Evolutionary conservation across 2,888 invertebrate species (phyloP), one percentile per base, ranked within the genome.

Genomic region (Stratiomys singularior): DNA sequence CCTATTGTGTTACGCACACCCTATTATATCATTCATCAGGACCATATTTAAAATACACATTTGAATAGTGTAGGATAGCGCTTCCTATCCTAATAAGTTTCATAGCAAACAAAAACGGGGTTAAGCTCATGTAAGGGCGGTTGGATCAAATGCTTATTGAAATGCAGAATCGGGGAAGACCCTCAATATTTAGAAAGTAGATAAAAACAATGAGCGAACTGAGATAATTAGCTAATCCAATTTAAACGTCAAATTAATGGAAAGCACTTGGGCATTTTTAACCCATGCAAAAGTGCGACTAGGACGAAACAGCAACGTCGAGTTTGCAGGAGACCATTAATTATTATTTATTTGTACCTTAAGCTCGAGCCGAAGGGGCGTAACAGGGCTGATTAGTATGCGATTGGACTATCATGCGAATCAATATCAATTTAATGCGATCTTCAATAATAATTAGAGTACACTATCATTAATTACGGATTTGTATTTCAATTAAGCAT

Each of bases 401-500:
- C 18, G 15, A 52, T 52, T 52, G 18, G 37, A 37, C n/a, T 13
- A 28, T 66, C 21, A 18, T 18, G 37, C 71, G 28, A 28, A 52
- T 28, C 30, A 72, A 72, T 72, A 28, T 30, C 66, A 18, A 28
- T 28, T 72, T 72, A 72, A 72, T 72, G 28, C 28, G 71, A 23
- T 72, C 52, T 28, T 28, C 56, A 72, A 44, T 56, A 28, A 66
- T 66, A 66, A 66, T 66, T 66, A 66, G 66, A 52, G 56, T 52
- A 28, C 52, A 56, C 56, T 28, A 18, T 28, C 52, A 56, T 72
- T 27, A 72, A 72, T 56, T 56, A 72, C 25, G 28, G 56, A 27
- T 72, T 72, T 52, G 27, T 66, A 66, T 72, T 47, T 72, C 71
- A 72, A 72, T 72, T 72, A 52, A 28, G 52, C 52, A 52, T 72